phyloP scores from a whole-genome alignment of 2,888 invertebrate genomes.

The Antheraea assamensis region DNA sequence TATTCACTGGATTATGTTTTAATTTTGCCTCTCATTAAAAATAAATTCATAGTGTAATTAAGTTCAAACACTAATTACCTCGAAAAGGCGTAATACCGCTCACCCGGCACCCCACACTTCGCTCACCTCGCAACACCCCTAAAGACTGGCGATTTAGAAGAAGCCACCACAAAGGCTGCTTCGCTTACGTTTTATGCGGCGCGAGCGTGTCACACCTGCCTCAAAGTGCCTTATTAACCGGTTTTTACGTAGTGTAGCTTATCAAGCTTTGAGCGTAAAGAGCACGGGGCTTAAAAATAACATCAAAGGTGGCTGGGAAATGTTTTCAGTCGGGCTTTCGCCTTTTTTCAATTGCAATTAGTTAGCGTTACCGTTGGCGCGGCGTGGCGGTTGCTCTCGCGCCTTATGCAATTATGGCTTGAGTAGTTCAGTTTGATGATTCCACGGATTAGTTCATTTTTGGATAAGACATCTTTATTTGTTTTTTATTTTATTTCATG shows the following conservation, averaged over 20 bases:
- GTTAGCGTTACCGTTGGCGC: constrained; percentile 73
- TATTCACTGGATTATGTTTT: constrained; percentile 3
- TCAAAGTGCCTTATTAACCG: constrained; percentile 77
- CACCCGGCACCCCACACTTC: constrained; percentile 23
- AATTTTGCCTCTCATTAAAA: constrained; percentile 5
- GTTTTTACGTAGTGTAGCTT: constrained; percentile 73
- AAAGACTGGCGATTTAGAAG: constrained; percentile 6
- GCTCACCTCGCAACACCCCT: constrained; percentile 35
- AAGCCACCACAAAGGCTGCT: constrained; percentile 10
- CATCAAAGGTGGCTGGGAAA: constrained; percentile 74
- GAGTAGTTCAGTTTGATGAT: constrained; percentile 48
- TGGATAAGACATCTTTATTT: constrained; percentile 39
- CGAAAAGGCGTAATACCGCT: constrained; percentile 50
- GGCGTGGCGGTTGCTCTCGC: constrained; percentile 67
- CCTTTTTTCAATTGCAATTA: constrained; percentile 84
- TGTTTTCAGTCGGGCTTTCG: constrained; percentile 80
- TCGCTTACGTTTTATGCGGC: constrained; percentile 42
- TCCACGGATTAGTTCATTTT: constrained; percentile 6
- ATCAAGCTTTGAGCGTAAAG: constrained; percentile 71
- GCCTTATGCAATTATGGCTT: constrained; percentile 74
- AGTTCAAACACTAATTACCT: constrained; percentile 10
- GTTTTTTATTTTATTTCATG: not conserved
- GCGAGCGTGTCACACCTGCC: constrained; percentile 68
- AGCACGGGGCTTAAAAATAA: constrained; percentile 62
- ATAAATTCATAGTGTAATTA: constrained; percentile 11